Percentiles rank a stretch among this genome's conserved stretches.
Conservation (phyloP, 2,113 vertebrate species). For the Cheilinus undulatus region DNA sequence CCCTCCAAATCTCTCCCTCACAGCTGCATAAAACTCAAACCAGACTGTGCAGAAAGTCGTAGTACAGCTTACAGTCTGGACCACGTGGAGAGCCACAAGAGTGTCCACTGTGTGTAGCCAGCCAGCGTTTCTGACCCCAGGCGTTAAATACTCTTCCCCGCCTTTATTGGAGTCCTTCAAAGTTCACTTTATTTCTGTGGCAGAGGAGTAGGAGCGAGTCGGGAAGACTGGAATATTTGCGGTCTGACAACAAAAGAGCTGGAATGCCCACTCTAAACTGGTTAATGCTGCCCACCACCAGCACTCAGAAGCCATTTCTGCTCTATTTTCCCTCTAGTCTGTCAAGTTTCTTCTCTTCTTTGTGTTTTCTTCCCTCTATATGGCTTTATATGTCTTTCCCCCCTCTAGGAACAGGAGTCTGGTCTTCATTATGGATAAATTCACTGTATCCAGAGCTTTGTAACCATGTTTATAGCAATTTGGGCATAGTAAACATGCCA, state of each 20-base stretch:
- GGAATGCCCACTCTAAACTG: constrained; percentile 63
- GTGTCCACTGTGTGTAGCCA: background rate
- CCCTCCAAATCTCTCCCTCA: constrained; percentile 1
- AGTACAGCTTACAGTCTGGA: background rate
- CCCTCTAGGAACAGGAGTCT: constrained; percentile 19
- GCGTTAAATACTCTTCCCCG: constrained; percentile 24
- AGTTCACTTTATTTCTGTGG: constrained; percentile 57
- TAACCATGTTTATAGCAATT: constrained; percentile 39
- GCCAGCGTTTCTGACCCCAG: constrained; percentile 19
- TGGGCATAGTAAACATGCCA: constrained; percentile 51
- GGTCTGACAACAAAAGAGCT: constrained; percentile 61
- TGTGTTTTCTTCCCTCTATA: background rate
- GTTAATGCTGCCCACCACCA: constrained; percentile 52
- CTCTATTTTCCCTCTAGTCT: constrained; percentile 2
- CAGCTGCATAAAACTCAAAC: constrained; percentile 43
- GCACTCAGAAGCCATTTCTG: constrained; percentile 11
- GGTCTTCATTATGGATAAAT: constrained; percentile 45
- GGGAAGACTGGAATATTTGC: constrained; percentile 66
- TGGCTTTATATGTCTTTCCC: background rate
- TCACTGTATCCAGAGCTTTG: constrained; percentile 31
- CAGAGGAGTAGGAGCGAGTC: constrained; percentile 38
- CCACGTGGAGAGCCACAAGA: background rate
- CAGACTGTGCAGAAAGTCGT: constrained; percentile 13
- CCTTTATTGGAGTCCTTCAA: constrained; percentile 47
- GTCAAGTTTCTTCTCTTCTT: constrained; percentile 9